phyloP scores from a whole-genome alignment of 2,888 invertebrate species.

The Limnephilus auricula region DNA sequence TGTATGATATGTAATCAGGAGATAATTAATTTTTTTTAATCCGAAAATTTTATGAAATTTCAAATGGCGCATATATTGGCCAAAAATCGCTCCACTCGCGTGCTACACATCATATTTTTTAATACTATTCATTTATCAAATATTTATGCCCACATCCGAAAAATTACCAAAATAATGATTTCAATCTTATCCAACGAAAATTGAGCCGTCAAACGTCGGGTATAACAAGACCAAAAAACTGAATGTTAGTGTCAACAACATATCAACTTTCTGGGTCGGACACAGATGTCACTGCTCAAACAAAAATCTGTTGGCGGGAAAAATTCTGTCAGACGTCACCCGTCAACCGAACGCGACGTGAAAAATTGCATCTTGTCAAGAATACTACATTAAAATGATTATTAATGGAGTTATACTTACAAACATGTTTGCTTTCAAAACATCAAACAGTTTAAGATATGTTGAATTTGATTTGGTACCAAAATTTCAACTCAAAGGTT shows the following conservation, averaged over 20 bases:
- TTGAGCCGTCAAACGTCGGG: neutral
- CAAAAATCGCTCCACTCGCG: no score
- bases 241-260: neutral
- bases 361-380: constrained; percentile 10
- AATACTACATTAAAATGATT: constrained; percentile 8
- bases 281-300: constrained; percentile 15
- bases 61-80: no score
- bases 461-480: neutral
- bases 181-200: neutral
- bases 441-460: neutral
- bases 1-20: no score
- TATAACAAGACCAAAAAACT: neutral
- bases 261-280: neutral
- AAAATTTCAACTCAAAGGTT: neutral
- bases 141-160: neutral
- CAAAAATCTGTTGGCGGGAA: constrained; percentile 22
- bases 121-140: neutral
- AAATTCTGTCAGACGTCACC: constrained; percentile 2
- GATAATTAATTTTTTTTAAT: no score
- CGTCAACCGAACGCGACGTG: constrained; percentile 10
- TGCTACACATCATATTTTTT: no score
- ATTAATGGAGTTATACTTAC: constrained; percentile 10
- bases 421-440: constrained; percentile 4
- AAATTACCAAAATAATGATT: neutral
- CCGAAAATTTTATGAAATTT: no score